Evolutionary conservation across 2,888 invertebrate genomes (phyloP).

Genomic region (Caenorhabditis macrosperma): DNA sequence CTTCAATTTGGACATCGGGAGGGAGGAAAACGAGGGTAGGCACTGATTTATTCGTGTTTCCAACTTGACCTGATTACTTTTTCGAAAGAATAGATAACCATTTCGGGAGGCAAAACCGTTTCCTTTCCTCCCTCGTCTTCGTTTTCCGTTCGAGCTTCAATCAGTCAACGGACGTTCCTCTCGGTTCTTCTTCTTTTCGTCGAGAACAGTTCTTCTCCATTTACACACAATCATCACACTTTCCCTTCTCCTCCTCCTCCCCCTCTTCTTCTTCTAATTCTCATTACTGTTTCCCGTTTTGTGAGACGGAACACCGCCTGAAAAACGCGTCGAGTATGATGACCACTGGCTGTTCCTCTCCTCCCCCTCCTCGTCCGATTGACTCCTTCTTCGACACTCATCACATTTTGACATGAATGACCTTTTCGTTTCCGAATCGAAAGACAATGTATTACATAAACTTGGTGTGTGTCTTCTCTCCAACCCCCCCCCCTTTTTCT

Average conservation of each 20-base stretch:
- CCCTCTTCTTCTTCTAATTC: slow-evolving; percentile 19
- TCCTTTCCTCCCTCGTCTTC: not conserved
- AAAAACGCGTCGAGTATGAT: not conserved
- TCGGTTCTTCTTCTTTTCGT: too few species aligned
- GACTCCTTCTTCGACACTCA: slow-evolving; percentile 33
- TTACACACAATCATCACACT: too few species aligned
- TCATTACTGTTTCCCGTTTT: slow-evolving; percentile 13
- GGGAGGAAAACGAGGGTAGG: not conserved
- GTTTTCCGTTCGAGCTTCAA: not conserved
- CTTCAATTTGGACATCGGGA: slow-evolving; percentile 15
- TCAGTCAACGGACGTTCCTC: not conserved
- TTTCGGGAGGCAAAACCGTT: not conserved
- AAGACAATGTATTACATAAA: slow-evolving; percentile 35
- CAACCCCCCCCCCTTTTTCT: not conserved
- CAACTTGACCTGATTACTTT: slow-evolving; percentile 49
- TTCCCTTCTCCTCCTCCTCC: not conserved
- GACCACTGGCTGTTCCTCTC: too few species aligned
- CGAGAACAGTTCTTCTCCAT: too few species aligned
- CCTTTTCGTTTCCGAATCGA: slow-evolving; percentile 34
- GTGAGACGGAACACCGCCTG: not conserved
- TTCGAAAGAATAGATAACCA: slow-evolving; percentile 21
- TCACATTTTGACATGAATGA: slow-evolving; percentile 47
- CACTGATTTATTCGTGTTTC: slow-evolving; percentile 36
- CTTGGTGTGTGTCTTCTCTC: not conserved
- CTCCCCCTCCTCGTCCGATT: slow-evolving; percentile 13